These are phyloP conservation scores for Tiliacea aurago DNA, from an alignment of 2,888 invertebrate species.

Conservation along the genomic window DNA sequence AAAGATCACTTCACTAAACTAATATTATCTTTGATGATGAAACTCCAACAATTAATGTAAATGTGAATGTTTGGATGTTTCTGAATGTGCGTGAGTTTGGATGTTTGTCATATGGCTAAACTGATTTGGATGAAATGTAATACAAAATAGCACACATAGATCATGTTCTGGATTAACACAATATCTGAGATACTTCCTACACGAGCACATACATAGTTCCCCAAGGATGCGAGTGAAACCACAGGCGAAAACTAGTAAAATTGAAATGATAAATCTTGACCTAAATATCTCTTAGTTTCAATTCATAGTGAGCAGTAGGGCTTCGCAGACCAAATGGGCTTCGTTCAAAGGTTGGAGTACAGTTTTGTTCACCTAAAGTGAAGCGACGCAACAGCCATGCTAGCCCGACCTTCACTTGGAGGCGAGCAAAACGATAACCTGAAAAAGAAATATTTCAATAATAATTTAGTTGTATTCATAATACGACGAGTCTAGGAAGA, in stretches of 20 bases:
- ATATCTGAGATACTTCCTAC: no score
- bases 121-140: no score
- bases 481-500: no score
- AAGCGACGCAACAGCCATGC: constrained; percentile 72
- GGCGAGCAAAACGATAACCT: constrained; percentile 77
- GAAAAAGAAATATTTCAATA: constrained; percentile 48
- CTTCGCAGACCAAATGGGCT: constrained; percentile 75
- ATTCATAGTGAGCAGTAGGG: constrained; percentile 63
- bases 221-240: not conserved
- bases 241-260: not conserved
- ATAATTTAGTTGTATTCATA: no score
- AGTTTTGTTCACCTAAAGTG: constrained; percentile 70
- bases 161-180: no score
- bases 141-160: no score
- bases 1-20: no score
- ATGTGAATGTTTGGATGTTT: no score
- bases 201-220: not conserved
- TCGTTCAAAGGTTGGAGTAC: constrained; percentile 69
- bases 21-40: no score
- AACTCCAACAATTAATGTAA: no score
- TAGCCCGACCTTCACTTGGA: constrained; percentile 74
- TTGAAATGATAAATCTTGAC: not conserved
- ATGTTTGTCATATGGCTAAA: no score
- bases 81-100: no score
- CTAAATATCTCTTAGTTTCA: constrained; percentile 65